Base-by-base conservation (phyloP, 1,140 invertebrate genomes). In the Aricia agestis region DNA sequence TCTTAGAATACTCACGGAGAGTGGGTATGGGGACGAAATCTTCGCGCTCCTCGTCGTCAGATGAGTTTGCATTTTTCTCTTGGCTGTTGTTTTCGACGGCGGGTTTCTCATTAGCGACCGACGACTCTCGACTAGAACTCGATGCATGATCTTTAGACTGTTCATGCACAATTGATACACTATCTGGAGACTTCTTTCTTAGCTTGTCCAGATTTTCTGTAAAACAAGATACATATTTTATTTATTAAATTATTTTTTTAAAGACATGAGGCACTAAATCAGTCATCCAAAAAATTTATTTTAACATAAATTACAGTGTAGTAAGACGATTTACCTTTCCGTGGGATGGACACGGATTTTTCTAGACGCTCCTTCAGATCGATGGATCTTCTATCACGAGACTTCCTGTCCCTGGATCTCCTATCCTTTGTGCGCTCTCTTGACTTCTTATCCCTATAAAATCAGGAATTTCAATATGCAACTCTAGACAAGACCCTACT, bases 1-100 rank as follows among this genome's bases (percentile, higher is more conserved):
- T 96, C 86, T 93, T 93, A 19, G 94, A 95, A 81, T 94, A 95
- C 69, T 93, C 84, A 57, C 88, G 80, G 41, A 84, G 72, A 6
- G 71, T 74, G 1, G 90, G 88, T 67, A 91, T 83, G 9, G 80
- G 72, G 72, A 89, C 81, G 65, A 89, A 89, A 72, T 92, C 80
- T 70, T 90, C 82, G 79, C 82, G 77, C 66, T 87, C 81, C 68
- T 90, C 88, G 15, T 93, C 91, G 65, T 93, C 93, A 66, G 93
- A 92, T 15, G 83, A 82, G 57, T 87, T 84, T 45, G 78, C 52
- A 17, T 78, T 73, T 77, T 91, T 90, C 15, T 72, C 66, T 19
- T 79, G 42, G 57, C 75, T 79, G 42, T 90, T 84, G 58, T 78
- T 81, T 79, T 86, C 76, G 15, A 76, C 31, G 31, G 73, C 73